Conservation (phyloP, 1,140 invertebrate species). For the Pantala flavescens region DNA sequence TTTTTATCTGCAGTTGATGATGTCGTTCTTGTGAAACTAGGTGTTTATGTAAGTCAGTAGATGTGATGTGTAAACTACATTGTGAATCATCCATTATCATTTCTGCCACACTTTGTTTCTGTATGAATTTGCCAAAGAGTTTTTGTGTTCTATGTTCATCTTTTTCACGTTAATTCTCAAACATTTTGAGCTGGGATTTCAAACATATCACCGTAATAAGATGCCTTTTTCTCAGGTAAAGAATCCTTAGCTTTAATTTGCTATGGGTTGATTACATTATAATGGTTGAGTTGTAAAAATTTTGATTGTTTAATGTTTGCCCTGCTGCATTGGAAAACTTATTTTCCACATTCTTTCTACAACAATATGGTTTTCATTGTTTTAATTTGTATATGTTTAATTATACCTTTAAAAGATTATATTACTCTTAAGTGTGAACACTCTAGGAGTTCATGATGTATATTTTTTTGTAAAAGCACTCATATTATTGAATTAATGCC, state of each 20-base stretch:
- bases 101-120: neutral
- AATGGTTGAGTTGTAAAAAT: neutral
- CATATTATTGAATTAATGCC: too few species aligned
- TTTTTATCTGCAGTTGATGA: neutral
- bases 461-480: too few species aligned
- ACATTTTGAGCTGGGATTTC: neutral
- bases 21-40: neutral
- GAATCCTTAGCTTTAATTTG: conserved; percentile 2
- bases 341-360: too few species aligned
- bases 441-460: too few species aligned
- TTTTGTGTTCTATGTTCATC: neutral
- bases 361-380: too few species aligned
- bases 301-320: neutral
- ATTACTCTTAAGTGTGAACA: too few species aligned
- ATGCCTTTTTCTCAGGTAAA: conserved; percentile 3
- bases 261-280: neutral
- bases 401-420: too few species aligned
- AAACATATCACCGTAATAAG: neutral
- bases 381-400: too few species aligned
- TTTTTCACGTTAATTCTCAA: neutral
- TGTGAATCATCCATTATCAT: too few species aligned
- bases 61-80: too few species aligned
- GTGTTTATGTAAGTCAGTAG: too few species aligned
- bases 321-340: too few species aligned
- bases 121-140: neutral